These are phyloP conservation scores for Amiota minor DNA, from an alignment of 2,888 invertebrate species.

Conservation along the genomic window DNA sequence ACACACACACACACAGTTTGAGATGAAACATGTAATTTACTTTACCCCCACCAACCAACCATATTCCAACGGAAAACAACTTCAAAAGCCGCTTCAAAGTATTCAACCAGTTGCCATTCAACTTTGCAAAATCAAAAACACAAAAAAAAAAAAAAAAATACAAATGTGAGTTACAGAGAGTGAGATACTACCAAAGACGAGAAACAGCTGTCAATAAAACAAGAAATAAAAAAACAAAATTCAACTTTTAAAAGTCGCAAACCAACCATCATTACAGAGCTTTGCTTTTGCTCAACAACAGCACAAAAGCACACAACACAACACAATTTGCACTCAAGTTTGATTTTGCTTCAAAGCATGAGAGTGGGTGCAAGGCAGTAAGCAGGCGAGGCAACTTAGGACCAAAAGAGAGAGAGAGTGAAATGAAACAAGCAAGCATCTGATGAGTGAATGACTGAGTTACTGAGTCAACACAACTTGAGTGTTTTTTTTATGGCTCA, in stretches of 20 bases:
- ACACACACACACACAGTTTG: conserved; percentile 16
- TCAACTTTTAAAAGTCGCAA: too few species aligned
- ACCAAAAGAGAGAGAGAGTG: too few species aligned
- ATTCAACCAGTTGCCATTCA: conserved; percentile 26
- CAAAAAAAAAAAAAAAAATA: not conserved
- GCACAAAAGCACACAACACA: conserved; percentile 18
- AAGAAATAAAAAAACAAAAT: too few species aligned
- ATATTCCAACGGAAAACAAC: not conserved
- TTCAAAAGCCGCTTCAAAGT: not conserved
- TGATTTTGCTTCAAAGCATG: not conserved
- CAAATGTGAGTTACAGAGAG: too few species aligned
- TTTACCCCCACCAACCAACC: not conserved
- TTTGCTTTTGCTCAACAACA: conserved; percentile 22
- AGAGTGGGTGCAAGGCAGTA: not conserved
- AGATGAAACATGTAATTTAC: not conserved
- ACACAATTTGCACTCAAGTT: conserved; percentile 13
- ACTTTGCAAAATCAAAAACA: conserved; percentile 3
- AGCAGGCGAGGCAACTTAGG: not conserved
- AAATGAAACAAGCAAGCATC: too few species aligned
- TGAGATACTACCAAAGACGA: too few species aligned
- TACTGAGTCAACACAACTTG: not conserved
- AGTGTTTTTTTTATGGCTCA: not conserved
- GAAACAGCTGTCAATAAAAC: too few species aligned
- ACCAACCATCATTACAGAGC: not conserved
- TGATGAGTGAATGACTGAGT: too few species aligned